Evolutionary conservation across 2,888 invertebrate species (phyloP).

Genomic region (Platycnemis pennipes): DNA sequence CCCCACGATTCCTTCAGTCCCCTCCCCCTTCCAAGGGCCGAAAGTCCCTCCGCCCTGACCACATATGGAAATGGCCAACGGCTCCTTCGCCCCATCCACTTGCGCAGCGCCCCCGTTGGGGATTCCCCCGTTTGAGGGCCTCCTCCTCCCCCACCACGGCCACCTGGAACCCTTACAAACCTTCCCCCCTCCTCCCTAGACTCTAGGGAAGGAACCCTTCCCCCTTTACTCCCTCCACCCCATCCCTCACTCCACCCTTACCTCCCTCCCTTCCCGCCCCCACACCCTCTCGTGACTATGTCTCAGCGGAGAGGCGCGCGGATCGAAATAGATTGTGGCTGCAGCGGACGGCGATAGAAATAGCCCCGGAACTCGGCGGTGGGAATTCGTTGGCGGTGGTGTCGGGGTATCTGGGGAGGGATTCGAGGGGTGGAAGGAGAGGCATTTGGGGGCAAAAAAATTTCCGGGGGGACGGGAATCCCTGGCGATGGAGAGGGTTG

Average conservation of each 20-base stretch:
- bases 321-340: conserved; percentile 50
- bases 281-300: conserved; percentile 45
- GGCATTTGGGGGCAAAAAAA: not conserved
- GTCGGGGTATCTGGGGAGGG: not conserved
- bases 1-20: not conserved
- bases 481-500: not conserved
- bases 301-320: conserved; percentile 55
- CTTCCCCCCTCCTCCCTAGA: not conserved
- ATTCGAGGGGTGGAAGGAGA: not conserved
- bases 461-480: not conserved
- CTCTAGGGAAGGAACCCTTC: too few species aligned
- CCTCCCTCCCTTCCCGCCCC: not conserved
- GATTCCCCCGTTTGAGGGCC: not conserved
- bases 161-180: conserved; percentile 67
- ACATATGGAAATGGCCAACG: conserved; percentile 62
- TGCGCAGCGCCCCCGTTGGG: not conserved
- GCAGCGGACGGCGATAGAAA: conserved; percentile 29
- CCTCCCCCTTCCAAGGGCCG: not conserved
- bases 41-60: conserved; percentile 57
- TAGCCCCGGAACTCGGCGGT: conserved; percentile 55
- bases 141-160: conserved; percentile 23
- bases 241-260: not conserved
- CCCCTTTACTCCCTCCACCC: not conserved
- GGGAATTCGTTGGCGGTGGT: not conserved
- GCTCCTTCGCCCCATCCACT: not conserved